These are phyloP conservation scores for Actinopyga echinites DNA, from an alignment of 53 echinoderm and acorn worm genomes.

Conservation along the genomic window DNA sequence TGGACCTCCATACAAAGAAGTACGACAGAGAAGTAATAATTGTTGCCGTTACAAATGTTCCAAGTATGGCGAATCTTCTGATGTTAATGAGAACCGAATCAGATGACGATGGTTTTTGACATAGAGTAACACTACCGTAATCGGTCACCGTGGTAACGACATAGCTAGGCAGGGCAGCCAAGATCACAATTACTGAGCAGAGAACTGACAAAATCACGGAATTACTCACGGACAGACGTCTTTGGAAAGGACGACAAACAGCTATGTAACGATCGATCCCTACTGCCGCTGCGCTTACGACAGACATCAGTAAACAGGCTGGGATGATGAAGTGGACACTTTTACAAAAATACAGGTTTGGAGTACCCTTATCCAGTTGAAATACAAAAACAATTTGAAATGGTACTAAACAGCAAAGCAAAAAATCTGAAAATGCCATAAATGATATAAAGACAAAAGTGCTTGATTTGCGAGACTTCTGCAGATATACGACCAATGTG, in stretches of 20 bases:
- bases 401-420: neutral
- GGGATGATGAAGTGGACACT: neutral
- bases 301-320: neutral
- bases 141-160: neutral
- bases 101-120: neutral
- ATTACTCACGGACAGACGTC: neutral
- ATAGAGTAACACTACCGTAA: neutral
- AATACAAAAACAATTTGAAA: neutral
- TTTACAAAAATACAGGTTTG: neutral
- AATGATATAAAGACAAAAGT: constrained; percentile 11
- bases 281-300: neutral
- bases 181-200: neutral
- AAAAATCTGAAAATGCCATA: neutral
- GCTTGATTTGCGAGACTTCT: neutral
- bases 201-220: neutral
- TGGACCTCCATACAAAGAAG: neutral
- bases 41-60: neutral
- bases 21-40: neutral
- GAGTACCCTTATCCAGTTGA: neutral
- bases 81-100: neutral
- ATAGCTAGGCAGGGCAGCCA: neutral
- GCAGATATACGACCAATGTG: neutral
- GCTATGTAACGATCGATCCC: constrained; percentile 15
- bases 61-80: neutral
- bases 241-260: neutral